These are phyloP conservation scores for Myotis brandtii DNA, from an alignment of 2,113 vertebrate species.

Conservation along the genomic window DNA sequence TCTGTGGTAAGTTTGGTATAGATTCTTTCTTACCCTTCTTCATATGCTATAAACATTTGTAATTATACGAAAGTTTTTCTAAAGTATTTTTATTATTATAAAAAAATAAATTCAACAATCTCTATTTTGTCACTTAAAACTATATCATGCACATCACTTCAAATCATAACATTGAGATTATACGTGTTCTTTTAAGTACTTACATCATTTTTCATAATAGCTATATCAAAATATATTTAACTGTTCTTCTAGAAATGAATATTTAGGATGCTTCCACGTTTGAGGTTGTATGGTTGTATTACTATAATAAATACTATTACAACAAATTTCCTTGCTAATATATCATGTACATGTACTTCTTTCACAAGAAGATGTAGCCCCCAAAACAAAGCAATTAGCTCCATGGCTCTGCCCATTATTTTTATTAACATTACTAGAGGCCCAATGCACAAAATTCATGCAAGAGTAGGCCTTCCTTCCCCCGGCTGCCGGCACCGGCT, in stretches of 20 bases:
- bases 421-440: not conserved
- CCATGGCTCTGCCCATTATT: not conserved
- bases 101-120: not conserved
- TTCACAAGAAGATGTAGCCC: not conserved
- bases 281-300: not conserved
- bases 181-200: not conserved
- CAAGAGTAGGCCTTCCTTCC: too few relatives aligned
- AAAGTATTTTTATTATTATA: not conserved
- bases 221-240: not conserved
- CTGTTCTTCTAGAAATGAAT: not conserved
- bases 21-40: not conserved
- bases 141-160: not conserved
- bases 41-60: not conserved
- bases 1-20: not conserved
- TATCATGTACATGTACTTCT: not conserved
- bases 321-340: not conserved
- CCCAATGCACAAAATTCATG: too few relatives aligned
- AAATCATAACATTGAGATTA: not conserved
- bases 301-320: not conserved
- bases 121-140: slow-evolving; percentile 46
- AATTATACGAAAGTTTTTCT: not conserved
- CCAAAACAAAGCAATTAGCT: not conserved
- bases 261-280: not conserved
- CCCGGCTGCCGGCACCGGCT: too few relatives aligned
- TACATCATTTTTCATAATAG: not conserved